These are phyloP conservation scores for Leucoraja erinaceus DNA, from an alignment of 2,113 vertebrate genomes.

Conservation along the genomic window DNA sequence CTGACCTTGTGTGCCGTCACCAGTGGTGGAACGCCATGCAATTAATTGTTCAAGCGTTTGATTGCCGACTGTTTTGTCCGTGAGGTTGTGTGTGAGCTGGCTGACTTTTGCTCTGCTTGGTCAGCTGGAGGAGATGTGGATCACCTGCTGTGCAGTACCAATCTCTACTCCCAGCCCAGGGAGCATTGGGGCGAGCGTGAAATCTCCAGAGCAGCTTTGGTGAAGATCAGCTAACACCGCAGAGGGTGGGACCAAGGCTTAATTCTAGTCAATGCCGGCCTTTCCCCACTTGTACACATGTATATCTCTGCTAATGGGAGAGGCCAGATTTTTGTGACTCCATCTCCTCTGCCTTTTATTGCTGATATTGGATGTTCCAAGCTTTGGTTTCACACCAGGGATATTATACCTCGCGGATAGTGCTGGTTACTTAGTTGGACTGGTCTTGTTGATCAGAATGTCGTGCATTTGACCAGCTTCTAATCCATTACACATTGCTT, in stretches of 20 bases:
- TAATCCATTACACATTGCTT: slow-evolving; percentile 9
- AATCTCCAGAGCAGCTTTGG: neutral
- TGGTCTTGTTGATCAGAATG: neutral
- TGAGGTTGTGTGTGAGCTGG: neutral
- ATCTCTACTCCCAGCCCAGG: neutral
- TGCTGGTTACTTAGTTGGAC: slow-evolving; percentile 4
- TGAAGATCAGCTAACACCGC: neutral
- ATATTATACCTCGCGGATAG: neutral
- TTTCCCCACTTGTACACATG: neutral
- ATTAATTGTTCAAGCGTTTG: neutral
- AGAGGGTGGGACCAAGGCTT: neutral
- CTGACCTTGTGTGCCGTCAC: neutral
- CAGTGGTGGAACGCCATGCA: neutral
- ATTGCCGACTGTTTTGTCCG: neutral
- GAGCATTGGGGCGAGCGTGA: neutral
- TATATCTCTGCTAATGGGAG: neutral
- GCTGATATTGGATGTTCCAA: neutral
- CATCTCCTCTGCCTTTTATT: slow-evolving; percentile 2
- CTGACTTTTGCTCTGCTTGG: neutral
- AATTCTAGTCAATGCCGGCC: neutral
- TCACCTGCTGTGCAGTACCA: too few species aligned
- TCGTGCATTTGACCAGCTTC: slow-evolving; percentile 24
- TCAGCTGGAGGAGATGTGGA: too few species aligned
- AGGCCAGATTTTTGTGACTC: neutral
- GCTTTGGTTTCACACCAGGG: neutral